Conservation (phyloP, 30 jellyfish, hydroid and myxozoan species). For the Morbakka virulenta region DNA sequence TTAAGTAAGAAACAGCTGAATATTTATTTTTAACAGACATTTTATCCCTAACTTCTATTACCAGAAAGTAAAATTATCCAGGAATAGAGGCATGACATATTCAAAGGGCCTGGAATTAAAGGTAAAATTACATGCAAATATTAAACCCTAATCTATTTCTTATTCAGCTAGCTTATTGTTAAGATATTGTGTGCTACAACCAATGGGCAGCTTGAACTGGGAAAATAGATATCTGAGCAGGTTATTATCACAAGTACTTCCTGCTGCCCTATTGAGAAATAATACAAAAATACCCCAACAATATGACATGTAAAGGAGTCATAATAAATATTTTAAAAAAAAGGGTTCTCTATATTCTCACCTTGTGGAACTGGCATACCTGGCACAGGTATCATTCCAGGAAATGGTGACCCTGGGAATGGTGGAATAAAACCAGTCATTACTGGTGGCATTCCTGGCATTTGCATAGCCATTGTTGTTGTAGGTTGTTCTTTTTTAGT, state of each 20-base stretch:
- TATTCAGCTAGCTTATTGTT: too few species aligned
- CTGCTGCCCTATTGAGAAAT: neutral
- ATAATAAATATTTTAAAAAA: too few species aligned
- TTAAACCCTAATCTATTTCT: too few species aligned
- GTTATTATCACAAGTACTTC: neutral
- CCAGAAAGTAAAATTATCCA: too few species aligned
- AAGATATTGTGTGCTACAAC: too few species aligned
- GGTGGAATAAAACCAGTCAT: conserved; percentile 81
- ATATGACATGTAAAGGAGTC: neutral
- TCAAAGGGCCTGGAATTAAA: too few species aligned
- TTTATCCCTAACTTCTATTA: too few species aligned
- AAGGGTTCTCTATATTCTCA: too few species aligned
- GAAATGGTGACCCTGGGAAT: conserved; percentile 85
- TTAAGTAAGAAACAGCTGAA: neutral
- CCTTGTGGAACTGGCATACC: neutral
- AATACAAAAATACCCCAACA: neutral
- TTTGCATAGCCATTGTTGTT: conserved; percentile 35
- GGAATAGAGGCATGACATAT: too few species aligned
- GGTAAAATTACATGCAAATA: too few species aligned
- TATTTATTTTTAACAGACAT: neutral
- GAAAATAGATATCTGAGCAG: too few species aligned
- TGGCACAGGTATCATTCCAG: conserved; percentile 91
- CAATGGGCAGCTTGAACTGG: too few species aligned
- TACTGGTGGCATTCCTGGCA: conserved; percentile 68
- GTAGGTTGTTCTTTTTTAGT: conserved; percentile 3